Evolutionary conservation across 2,888 invertebrate genomes (phyloP).

Genomic region (Metalampra italica): DNA sequence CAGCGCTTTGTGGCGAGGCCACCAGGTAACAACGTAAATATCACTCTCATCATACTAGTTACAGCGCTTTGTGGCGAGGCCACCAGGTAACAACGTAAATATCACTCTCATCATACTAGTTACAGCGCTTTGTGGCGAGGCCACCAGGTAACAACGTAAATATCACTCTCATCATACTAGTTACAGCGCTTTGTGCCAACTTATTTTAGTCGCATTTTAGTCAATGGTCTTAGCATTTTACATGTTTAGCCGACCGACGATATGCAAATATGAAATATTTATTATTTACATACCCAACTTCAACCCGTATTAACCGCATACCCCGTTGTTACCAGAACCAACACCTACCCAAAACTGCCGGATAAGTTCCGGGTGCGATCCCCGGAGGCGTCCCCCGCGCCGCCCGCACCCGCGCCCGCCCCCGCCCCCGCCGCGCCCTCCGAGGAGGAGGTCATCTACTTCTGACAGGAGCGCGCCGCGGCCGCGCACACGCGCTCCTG

Average conservation of each 20-base stretch:
- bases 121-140: slow-evolving; percentile 35
- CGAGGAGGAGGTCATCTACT: slow-evolving; percentile 83
- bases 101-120: neutral
- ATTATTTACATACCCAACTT: too few species aligned
- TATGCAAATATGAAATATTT: too few species aligned
- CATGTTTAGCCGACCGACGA: too few species aligned
- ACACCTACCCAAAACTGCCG: slow-evolving; percentile 85
- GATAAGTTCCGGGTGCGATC: slow-evolving; percentile 82
- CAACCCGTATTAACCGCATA: too few species aligned
- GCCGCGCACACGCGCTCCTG: slow-evolving; percentile 50
- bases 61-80: slow-evolving; percentile 43
- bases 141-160: slow-evolving; percentile 52
- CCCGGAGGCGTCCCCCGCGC: slow-evolving; percentile 45
- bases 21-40: slow-evolving; percentile 46
- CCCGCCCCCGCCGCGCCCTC: slow-evolving; percentile 25
- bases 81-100: slow-evolving; percentile 45
- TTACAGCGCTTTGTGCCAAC: neutral
- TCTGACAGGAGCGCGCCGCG: slow-evolving; percentile 75
- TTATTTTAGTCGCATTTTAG: too few species aligned
- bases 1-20: slow-evolving; percentile 44
- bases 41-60: neutral
- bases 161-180: neutral
- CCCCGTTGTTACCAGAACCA: slow-evolving; percentile 66
- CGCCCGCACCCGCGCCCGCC: slow-evolving; percentile 7
- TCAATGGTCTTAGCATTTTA: too few species aligned